Evolutionary conservation across 2,888 invertebrate genomes (phyloP).

Genomic region (Papilio demoleus): DNA sequence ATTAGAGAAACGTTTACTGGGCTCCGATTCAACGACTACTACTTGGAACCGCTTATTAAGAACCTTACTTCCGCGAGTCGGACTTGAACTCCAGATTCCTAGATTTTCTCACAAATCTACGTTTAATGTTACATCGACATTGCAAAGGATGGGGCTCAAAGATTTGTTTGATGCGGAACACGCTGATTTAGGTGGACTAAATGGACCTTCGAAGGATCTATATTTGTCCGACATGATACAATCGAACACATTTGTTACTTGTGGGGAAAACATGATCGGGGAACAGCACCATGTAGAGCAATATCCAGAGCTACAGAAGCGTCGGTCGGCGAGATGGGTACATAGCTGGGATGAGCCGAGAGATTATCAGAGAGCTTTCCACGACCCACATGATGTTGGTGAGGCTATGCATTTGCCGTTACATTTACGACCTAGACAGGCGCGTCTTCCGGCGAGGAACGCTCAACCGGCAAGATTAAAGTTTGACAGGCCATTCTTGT

Average conservation of each 20-base stretch:
- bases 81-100: conserved; percentile 92
- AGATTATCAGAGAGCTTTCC: conserved; percentile 87
- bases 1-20: conserved; percentile 88
- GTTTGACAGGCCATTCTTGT: conserved; percentile 94
- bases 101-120: conserved; percentile 92
- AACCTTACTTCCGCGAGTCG: conserved; percentile 88
- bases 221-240: conserved; percentile 93
- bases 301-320: conserved; percentile 85
- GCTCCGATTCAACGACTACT: conserved; percentile 86
- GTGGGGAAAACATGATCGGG: conserved; percentile 88
- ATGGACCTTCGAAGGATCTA: conserved; percentile 90
- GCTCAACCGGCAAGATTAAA: conserved; percentile 87
- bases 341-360: conserved; percentile 81
- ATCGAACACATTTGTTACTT: conserved; percentile 92
- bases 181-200: conserved; percentile 92
- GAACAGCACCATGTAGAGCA: conserved; percentile 92
- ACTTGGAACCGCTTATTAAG: conserved; percentile 90
- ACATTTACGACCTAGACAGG: conserved; percentile 88
- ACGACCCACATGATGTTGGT: conserved; percentile 84
- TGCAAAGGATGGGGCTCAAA: conserved; percentile 91
- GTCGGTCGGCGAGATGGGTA: conserved; percentile 77
- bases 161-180: conserved; percentile 89
- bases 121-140: conserved; percentile 90
- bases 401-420: conserved; percentile 85
- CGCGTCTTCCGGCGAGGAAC: conserved; percentile 87